phyloP scores from a whole-genome alignment of 2,888 invertebrate genomes.

The Ichneumon xanthorius region DNA sequence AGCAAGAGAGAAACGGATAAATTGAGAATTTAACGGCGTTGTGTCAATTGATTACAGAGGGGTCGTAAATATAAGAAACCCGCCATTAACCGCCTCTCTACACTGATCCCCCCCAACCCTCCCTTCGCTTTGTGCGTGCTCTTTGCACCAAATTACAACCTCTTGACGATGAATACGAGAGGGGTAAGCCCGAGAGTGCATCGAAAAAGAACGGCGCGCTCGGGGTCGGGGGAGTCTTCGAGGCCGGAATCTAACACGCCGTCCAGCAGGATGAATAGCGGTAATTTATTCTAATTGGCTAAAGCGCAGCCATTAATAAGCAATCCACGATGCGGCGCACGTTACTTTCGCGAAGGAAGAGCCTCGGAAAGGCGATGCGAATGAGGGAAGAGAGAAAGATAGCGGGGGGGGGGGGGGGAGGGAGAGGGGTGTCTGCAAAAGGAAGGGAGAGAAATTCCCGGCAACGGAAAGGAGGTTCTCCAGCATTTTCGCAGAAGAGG shows the following conservation, averaged over 20 bases:
- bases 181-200: slow-evolving; percentile 1
- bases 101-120: background rate
- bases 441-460: slow-evolving; percentile 25
- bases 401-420: slow-evolving; percentile 37
- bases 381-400: slow-evolving; percentile 25
- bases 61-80: slow-evolving; percentile 36
- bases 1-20: slow-evolving; percentile 12
- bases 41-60: slow-evolving; percentile 53
- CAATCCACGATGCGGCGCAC: slow-evolving; percentile 76
- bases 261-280: slow-evolving; percentile 73
- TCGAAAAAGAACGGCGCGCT: slow-evolving; percentile 7
- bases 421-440: slow-evolving; percentile 63
- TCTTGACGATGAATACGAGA: slow-evolving; percentile 8
- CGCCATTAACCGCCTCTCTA: slow-evolving; percentile 29
- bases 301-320: slow-evolving; percentile 81
- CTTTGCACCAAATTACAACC: slow-evolving; percentile 48
- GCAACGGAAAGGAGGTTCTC: slow-evolving; percentile 64
- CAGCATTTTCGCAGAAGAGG: slow-evolving; percentile 54
- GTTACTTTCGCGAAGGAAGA: slow-evolving; percentile 63
- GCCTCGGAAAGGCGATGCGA: slow-evolving; percentile 50
- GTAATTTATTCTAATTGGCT: slow-evolving; percentile 83
- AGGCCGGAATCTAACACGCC: slow-evolving; percentile 41
- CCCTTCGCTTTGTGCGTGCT: slow-evolving; percentile 6
- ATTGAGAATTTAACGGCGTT: slow-evolving; percentile 26
- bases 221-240: background rate